phyloP scores from a whole-genome alignment of 2,113 vertebrate genomes.

The Emydura subglobosa region DNA sequence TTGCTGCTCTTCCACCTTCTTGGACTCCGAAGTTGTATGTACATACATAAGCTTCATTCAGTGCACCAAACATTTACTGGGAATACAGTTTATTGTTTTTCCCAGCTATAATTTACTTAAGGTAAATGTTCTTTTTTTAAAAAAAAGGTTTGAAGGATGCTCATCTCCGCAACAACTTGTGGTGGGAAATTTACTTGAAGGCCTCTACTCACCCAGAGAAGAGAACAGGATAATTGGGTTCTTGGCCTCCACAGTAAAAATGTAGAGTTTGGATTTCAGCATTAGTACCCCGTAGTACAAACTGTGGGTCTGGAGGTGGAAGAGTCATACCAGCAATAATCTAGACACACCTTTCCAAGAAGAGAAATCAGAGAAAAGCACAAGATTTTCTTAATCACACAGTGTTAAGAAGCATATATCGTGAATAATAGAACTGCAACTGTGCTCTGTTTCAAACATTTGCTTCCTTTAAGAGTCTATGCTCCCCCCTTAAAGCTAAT shows the following conservation, averaged over 20 bases:
- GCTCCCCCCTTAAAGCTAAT: not conserved
- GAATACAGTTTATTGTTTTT: not conserved
- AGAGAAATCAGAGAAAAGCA: not conserved
- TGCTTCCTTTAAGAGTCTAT: not conserved
- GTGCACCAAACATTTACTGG: not conserved
- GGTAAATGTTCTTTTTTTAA: not conserved
- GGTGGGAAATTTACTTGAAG: not conserved
- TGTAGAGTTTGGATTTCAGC: constrained; percentile 87
- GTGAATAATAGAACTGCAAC: not conserved
- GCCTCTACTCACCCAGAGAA: constrained; percentile 90
- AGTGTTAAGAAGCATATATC: not conserved
- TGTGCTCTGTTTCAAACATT: not conserved
- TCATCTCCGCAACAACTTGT: not conserved
- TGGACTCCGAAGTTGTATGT: not conserved
- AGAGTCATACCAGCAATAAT: constrained; percentile 66
- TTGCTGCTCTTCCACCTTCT: not conserved
- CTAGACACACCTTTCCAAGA: not conserved
- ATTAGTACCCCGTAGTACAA: constrained; percentile 88
- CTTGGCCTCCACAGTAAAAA: constrained; percentile 79
- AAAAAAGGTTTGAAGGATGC: not conserved
- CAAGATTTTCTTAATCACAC: not conserved
- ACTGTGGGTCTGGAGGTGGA: constrained; percentile 87
- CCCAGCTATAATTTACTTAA: not conserved
- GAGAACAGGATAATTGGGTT: constrained; percentile 78
- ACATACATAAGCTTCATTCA: not conserved